phyloP scores from a whole-genome alignment of 2,113 vertebrate species.

The Tamias sibiricus region DNA sequence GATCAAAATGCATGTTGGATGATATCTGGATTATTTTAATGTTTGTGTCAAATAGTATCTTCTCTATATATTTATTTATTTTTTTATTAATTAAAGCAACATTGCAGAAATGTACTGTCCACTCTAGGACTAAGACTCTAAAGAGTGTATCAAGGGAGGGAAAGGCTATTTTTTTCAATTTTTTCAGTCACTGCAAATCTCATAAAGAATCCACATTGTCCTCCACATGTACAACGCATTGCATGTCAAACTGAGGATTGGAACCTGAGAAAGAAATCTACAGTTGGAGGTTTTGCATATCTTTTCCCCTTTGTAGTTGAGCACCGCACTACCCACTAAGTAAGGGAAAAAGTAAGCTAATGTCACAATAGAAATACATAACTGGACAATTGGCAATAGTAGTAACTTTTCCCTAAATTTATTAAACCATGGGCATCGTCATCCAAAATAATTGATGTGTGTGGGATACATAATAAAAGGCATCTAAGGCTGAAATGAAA shows the following conservation, averaged over 20 bases:
- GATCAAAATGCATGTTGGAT: neutral
- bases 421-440: neutral
- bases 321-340: neutral
- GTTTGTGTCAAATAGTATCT: neutral
- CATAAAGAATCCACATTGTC: neutral
- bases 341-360: neutral
- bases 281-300: fast-evolving
- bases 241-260: fast-evolving
- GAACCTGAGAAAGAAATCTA: neutral
- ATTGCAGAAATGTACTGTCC: neutral
- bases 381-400: neutral
- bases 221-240: fast-evolving
- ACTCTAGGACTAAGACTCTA: neutral
- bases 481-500: neutral
- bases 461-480: neutral
- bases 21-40: neutral
- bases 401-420: neutral
- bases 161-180: neutral
- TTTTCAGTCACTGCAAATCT: neutral
- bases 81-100: neutral
- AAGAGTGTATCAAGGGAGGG: neutral
- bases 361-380: neutral
- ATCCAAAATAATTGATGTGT: neutral
- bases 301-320: neutral
- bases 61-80: neutral